Evolutionary conservation across 2,888 invertebrate genomes (phyloP), one percentile per base, ranked within the genome.

Genomic region (Pomacea canaliculata): DNA sequence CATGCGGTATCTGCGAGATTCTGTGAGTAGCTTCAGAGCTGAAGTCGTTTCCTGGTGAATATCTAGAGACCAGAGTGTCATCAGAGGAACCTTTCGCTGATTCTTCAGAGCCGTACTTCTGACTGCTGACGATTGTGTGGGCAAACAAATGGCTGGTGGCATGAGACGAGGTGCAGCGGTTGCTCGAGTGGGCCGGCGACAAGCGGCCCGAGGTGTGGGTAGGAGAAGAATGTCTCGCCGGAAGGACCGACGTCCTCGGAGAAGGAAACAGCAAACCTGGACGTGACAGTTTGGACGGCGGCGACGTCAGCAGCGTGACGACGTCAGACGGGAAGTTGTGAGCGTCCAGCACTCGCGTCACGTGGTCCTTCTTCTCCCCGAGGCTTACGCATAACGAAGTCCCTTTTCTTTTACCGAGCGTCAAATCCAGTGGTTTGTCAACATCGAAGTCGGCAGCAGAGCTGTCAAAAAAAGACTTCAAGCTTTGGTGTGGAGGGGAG

Each of bases 401-500:
- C 51, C 72, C 37, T 12, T 27, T 65, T 10, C 23, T 9, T 49
- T 63, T 74, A 49, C 49, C 23, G 16, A 74, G 60, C 16, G 69
- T 74, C 62, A 74, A 23, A 46, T 74, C 74, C 63, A 74, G 37
- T 0, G 74, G 74, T 12, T n/a, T 63, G 16, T 74, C 74, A 16
- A 23, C 62, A 9, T 51, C 63, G 5, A 9, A 27, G 51, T 63
- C 49, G 19, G 19, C 37, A 37, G 9, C 23, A 60, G 37, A 56
- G 19, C 16, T 23, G 12, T 23, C 5, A 46, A 66, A 8, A 19
- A n/a, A 16, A 13, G 66, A 27, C 10, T 37, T 46, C 19, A 48
- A n/a, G 23, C 68, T 48, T 9, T 27, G 27, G 1, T 4, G 77
- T 46, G 81, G 75, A 37, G 78, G 79, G 1, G 79, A 73, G 10